Evolutionary conservation across 2,888 invertebrate genomes (phyloP).

Genomic region (Sthenelais limicola): DNA sequence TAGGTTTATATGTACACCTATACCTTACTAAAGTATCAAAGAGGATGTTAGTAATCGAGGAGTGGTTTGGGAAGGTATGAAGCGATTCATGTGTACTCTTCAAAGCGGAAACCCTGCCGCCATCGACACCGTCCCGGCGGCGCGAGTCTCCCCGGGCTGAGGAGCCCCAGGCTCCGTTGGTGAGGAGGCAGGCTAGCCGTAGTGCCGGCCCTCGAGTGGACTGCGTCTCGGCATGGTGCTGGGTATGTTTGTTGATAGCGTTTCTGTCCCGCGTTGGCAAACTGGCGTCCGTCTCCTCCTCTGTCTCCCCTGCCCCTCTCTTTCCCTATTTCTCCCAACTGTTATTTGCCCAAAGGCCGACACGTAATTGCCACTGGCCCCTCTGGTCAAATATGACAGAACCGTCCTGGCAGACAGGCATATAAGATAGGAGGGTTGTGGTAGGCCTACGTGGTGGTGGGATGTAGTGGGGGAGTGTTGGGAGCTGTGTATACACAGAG

Average conservation of each 20-base stretch:
- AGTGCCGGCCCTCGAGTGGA: conserved; percentile 16
- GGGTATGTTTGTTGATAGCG: conserved; percentile 5
- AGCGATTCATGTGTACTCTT: no score
- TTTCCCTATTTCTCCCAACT: conserved; percentile 30
- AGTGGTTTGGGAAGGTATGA: no score
- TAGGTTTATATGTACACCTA: no score
- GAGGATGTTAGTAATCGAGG: no score
- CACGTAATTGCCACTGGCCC: conserved; percentile 35
- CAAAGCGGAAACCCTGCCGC: not conserved
- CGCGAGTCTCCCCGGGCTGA: not conserved
- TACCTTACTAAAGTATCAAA: no score
- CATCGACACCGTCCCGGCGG: conserved; percentile 16
- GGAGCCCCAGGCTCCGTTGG: conserved; percentile 6
- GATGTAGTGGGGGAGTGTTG: no score
- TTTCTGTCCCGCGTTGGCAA: conserved; percentile 20
- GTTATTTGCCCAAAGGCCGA: conserved; percentile 21
- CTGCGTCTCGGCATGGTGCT: conserved; percentile 16
- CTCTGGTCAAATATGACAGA: conserved; percentile 19
- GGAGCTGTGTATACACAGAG: no score
- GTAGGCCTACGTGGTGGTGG: no score
- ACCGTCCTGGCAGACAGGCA: not conserved
- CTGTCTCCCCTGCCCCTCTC: no score
- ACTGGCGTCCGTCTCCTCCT: conserved; percentile 29
- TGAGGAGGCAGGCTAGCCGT: conserved; percentile 4
- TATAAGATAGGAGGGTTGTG: no score